Base-by-base conservation (phyloP, 2,888 invertebrate genomes). In the Melolontha melolontha region DNA sequence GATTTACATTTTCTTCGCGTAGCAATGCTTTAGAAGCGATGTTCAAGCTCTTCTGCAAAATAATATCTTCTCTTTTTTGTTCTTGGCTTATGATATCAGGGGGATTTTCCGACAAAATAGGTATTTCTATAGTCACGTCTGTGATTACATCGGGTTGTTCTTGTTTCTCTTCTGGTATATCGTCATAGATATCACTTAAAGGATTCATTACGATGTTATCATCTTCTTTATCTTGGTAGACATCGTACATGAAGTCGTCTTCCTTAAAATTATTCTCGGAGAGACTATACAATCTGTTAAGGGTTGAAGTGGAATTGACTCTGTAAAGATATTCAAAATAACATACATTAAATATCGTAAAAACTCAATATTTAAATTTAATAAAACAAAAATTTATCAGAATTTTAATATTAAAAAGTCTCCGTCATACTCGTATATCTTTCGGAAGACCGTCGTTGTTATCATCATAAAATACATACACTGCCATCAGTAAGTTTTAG, bases 401-500 rank as follows among this genome's bases (percentile, higher is more conserved):
- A 29, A 12, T 59, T 22, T 22, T 42, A 17, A 14, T 16, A 44
- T 40, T 22, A 41, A 68, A n/a, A n/a, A 47, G 29, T 67, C 55
- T 57, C 68, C 70, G 12, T 55, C 66, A 66, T 41, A n/a, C n/a
- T n/a, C n/a, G n/a, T n/a, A 8, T 59, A 67, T 69, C 14, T 68
- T 66, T 73, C 70, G 42, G 73, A 73, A 73, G 71, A 73, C 73
- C 71, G 67, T 72, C 72, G 70, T 72, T 49, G 39, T 52, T 66
- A 54, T 72, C 69, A 70, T 70, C 69, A 72, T 34, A 10, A 34
- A 22, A 4, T 1, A 22, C 4, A 22, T 22, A 22, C 22, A 22
- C 22, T 22, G 22, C 4, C 22, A 22, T 2, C 22, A 39, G 41
- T 40, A 51, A 67, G 29, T 55, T 59, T 29, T 11, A 41, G 40